These are phyloP conservation scores for Neomonachus schauinslandi DNA, from an alignment of 2,113 vertebrate genomes.

Conservation along the genomic window DNA sequence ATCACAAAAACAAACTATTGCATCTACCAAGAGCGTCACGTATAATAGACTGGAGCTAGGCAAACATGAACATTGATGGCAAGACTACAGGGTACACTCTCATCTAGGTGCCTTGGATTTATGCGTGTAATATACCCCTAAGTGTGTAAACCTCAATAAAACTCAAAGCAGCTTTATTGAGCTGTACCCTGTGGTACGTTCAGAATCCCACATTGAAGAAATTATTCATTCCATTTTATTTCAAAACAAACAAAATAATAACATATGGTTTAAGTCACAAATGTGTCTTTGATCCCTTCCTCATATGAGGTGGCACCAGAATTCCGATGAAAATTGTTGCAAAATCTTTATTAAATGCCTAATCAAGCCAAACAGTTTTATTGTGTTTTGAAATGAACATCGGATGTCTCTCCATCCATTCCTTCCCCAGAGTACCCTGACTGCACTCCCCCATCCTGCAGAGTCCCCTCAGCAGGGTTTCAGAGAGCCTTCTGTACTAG, in stretches of 20 bases:
- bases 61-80: constrained; percentile 57
- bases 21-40: background rate
- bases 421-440: constrained; percentile 45
- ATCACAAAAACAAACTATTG: constrained; percentile 51
- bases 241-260: constrained; percentile 81
- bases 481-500: background rate
- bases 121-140: constrained; percentile 79
- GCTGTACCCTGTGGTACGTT: constrained; percentile 77
- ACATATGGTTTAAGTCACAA: constrained; percentile 69
- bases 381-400: constrained; percentile 50
- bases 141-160: constrained; percentile 77
- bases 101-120: constrained; percentile 72
- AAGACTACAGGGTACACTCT: constrained; percentile 59
- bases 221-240: constrained; percentile 82
- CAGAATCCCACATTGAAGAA: constrained; percentile 81
- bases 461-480: constrained; percentile 37
- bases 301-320: constrained; percentile 53
- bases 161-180: constrained; percentile 73
- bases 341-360: constrained; percentile 73
- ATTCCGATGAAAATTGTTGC: constrained; percentile 66
- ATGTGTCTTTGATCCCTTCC: constrained; percentile 73
- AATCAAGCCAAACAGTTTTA: constrained; percentile 67
- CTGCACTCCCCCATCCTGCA: background rate
- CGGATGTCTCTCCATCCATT: background rate
- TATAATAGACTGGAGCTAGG: constrained; percentile 60